Conservation (phyloP, 2,797 vertebrate species). For the Sphenopsis melanotis region DNA sequence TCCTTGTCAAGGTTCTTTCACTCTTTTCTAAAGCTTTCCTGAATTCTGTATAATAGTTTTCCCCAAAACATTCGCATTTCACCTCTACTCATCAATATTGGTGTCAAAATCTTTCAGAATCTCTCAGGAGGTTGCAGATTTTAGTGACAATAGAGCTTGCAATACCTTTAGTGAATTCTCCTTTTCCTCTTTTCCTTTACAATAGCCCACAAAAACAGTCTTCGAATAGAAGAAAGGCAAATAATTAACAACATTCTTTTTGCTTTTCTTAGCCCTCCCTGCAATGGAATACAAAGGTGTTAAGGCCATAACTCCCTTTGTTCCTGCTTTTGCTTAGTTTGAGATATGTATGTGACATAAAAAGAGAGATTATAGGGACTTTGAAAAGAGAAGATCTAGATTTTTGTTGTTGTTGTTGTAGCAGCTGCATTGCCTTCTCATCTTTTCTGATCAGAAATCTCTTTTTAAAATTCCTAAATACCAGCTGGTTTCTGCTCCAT, state of each 20-base stretch:
- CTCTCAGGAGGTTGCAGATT: not conserved
- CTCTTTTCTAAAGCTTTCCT: not conserved
- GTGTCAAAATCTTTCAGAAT: not conserved
- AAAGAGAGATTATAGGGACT: not conserved
- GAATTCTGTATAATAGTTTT: not conserved
- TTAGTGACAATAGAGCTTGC: not conserved
- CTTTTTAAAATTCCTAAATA: not conserved
- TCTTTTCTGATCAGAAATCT: not conserved
- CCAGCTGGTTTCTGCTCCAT: not conserved
- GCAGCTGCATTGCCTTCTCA: not conserved
- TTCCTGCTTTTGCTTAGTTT: not conserved
- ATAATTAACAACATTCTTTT: not conserved
- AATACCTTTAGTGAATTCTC: not conserved
- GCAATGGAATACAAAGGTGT: not conserved
- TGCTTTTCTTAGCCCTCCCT: not conserved
- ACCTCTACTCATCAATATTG: not conserved
- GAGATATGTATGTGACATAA: not conserved
- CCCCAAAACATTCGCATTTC: not conserved
- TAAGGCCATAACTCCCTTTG: not conserved
- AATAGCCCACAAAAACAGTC: not conserved
- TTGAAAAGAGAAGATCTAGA: not conserved
- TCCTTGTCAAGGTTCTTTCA: not conserved
- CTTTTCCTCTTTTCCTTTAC: not conserved
- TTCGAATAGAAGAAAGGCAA: not conserved
- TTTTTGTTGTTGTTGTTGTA: not conserved